Evolutionary conservation across 2,888 invertebrate genomes (phyloP).

Genomic region (Bellardia bayeri): DNA sequence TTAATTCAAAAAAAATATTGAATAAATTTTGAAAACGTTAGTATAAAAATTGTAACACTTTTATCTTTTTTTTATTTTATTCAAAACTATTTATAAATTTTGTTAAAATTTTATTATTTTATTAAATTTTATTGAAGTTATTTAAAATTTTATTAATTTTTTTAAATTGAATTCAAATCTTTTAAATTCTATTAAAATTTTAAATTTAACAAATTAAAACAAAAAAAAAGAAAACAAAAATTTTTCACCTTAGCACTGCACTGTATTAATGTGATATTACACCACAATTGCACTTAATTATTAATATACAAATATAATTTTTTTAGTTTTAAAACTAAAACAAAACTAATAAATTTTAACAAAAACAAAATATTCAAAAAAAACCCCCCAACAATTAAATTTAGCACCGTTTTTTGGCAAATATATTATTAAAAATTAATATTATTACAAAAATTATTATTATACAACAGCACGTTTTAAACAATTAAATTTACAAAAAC

Average conservation of each 20-base stretch:
- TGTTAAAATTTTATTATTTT: too few species aligned
- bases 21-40: too few species aligned
- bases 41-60: too few species aligned
- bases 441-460: not conserved
- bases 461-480: conserved; percentile 42
- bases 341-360: not conserved
- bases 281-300: conserved; percentile 74
- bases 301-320: conserved; percentile 56
- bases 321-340: conserved; percentile 36
- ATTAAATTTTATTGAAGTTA: too few species aligned
- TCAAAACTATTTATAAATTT: too few species aligned
- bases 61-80: too few species aligned
- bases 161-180: too few species aligned
- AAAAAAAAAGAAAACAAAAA: conserved; percentile 11
- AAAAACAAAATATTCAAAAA: conserved; percentile 3
- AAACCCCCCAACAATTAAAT: conserved; percentile 11
- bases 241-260: conserved; percentile 73
- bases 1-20: too few species aligned
- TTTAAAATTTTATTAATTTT: too few species aligned
- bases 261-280: conserved; percentile 74
- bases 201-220: too few species aligned
- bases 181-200: too few species aligned
- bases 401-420: conserved; percentile 64
- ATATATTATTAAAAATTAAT: conserved; percentile 30
- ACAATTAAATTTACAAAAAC: conserved; percentile 4